phyloP scores from a whole-genome alignment of 2,888 invertebrate species.

The Limnephilus marmoratus region DNA sequence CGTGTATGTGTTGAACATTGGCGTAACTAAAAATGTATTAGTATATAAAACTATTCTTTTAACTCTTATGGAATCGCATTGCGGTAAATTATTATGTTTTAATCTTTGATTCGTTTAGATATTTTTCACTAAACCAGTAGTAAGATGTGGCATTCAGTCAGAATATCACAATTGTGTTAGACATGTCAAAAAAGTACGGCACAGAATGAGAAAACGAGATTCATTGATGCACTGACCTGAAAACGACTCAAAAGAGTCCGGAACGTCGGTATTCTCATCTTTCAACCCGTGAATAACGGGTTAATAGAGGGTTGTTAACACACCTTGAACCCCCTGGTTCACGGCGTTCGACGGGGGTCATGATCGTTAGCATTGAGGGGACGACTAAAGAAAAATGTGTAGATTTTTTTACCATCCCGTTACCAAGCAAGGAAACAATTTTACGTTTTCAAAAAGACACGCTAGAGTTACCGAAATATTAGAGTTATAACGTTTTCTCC shows the following conservation, averaged over 20 bases:
- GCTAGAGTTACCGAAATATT: not conserved
- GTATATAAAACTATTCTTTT: no score
- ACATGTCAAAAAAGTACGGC: no score
- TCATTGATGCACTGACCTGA: not conserved
- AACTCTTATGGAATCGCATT: no score
- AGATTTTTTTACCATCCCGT: not conserved
- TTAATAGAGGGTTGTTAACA: not conserved
- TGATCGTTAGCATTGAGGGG: not conserved
- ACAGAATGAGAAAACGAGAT: conserved; percentile 29
- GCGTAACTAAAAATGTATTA: no score
- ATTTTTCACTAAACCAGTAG: no score
- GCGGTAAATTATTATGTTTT: no score
- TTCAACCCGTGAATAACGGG: not conserved
- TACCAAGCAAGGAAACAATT: not conserved
- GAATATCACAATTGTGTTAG: no score
- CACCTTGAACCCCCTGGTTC: not conserved
- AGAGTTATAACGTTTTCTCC: no score
- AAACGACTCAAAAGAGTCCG: not conserved
- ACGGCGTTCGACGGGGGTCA: not conserved
- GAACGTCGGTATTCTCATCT: not conserved
- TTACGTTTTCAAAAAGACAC: not conserved
- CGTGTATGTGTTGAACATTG: no score
- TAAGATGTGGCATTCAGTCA: no score
- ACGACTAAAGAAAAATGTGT: not conserved
- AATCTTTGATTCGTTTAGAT: no score